Conservation (phyloP, 2,797 vertebrate species). For the Sciurus vulgaris region DNA sequence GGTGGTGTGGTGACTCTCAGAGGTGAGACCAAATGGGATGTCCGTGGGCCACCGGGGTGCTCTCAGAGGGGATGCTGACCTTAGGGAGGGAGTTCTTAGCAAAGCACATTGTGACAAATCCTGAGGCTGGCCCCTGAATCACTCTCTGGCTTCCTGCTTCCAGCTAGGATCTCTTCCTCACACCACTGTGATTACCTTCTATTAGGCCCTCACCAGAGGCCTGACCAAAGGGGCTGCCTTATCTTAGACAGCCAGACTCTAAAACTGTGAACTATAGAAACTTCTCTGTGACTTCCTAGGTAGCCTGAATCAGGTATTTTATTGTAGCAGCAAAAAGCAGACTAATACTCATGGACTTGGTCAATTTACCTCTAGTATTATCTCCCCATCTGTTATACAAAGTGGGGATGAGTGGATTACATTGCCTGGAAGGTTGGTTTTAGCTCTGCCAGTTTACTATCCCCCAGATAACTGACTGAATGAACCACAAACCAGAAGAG, state of each 20-base stretch:
- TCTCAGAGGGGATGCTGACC: not conserved
- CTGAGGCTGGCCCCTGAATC: not conserved
- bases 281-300: not conserved
- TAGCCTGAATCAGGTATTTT: too few relatives aligned
- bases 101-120: not conserved
- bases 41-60: too few relatives aligned
- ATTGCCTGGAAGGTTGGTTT: not conserved
- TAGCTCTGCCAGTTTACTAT: not conserved
- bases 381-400: not conserved
- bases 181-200: not conserved
- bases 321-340: not conserved
- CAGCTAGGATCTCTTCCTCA: not conserved
- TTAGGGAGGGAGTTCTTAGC: not conserved
- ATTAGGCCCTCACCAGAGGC: not conserved
- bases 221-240: too few relatives aligned
- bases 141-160: not conserved
- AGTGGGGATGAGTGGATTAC: not conserved
- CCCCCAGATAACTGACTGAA: not conserved
- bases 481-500: not conserved
- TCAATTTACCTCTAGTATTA: not conserved
- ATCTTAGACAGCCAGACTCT: not conserved
- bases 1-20: not conserved
- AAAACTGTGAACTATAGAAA: not conserved
- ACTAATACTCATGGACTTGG: not conserved
- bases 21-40: not conserved